Base-by-base conservation (phyloP, 2,113 vertebrate genomes). In the Myotis davidii region DNA sequence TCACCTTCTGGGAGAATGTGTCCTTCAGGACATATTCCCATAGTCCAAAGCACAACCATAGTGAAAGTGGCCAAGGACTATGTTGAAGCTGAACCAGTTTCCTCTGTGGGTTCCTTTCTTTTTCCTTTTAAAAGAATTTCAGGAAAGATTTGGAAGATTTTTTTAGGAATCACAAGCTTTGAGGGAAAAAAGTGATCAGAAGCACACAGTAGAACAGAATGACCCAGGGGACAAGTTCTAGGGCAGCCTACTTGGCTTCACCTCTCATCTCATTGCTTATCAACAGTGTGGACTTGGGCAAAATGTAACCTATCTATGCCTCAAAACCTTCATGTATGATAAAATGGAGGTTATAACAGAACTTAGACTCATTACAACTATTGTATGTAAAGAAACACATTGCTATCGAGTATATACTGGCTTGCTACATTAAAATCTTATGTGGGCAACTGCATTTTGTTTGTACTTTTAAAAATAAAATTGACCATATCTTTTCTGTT, bases 1-100 rank as follows among this genome's bases (percentile, higher is more conserved):
- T 92, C 88, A 85, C 82, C 18, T 95, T 97, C 92, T 65, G 50
- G 70, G 70, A 96, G 93, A 97, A 97, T 21, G 42, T 20, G 45
- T 76, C 69, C 48, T n/a, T 95, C 61, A 79, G 50, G 72, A 29
- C 11, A 16, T 10, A 18, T 2, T 18, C 64, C 70, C 32, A 6
- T 5, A 13, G 37, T 48, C 48, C 4, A 27, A 64, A n/a, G 27
- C 64, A 45, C 18, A 86, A 23, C 45, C 45, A 6, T 23, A 14
- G 42, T 45, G 59, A 85, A 78, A 83, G 56, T 3, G 27, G 12
- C 20, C 39, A 76, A 89, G 20, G 4, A 42, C 29, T 29, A 27
- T 32, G 7, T 7, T 50, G 61, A 82, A 90, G 14, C 13, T 64
- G 69, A 91, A 56, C 12, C 14, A 5, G 20, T 65, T 69, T 12